Conservation (phyloP, 2,113 vertebrate species). For the Echinops telfairi region DNA sequence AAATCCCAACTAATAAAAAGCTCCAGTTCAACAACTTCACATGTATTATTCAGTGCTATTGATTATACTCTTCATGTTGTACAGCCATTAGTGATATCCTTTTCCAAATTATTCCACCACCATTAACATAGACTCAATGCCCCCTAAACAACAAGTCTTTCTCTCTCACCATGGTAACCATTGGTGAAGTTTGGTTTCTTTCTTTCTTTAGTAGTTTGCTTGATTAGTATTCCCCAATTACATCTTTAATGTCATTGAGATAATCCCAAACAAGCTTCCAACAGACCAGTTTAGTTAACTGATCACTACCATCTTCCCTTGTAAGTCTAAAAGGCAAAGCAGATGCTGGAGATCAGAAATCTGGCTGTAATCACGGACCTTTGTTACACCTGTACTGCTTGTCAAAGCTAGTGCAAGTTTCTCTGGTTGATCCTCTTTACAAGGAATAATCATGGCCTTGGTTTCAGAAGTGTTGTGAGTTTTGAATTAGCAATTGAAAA, state of each 20-base stretch:
- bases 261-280: background rate
- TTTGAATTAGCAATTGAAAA: constrained; percentile 1
- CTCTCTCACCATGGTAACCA: too few relatives aligned
- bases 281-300: background rate
- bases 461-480: background rate
- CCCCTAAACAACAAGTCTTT: too few relatives aligned
- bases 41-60: too few relatives aligned
- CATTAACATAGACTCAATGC: too few relatives aligned
- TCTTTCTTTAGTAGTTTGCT: too few relatives aligned
- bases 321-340: background rate
- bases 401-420: background rate
- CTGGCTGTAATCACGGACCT: background rate
- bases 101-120: too few relatives aligned
- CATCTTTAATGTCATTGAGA: background rate
- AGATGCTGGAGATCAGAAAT: constrained; percentile 2
- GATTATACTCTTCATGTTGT: too few relatives aligned
- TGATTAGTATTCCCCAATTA: background rate
- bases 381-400: background rate
- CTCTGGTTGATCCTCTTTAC: background rate
- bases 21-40: too few relatives aligned
- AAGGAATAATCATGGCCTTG: background rate
- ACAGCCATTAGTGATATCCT: too few relatives aligned
- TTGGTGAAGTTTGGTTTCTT: too few relatives aligned
- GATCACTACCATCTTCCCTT: background rate
- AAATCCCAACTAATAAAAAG: too few relatives aligned